Conservation (phyloP, 2,797 vertebrate genomes). For the Otolemur crassicaudatus region DNA sequence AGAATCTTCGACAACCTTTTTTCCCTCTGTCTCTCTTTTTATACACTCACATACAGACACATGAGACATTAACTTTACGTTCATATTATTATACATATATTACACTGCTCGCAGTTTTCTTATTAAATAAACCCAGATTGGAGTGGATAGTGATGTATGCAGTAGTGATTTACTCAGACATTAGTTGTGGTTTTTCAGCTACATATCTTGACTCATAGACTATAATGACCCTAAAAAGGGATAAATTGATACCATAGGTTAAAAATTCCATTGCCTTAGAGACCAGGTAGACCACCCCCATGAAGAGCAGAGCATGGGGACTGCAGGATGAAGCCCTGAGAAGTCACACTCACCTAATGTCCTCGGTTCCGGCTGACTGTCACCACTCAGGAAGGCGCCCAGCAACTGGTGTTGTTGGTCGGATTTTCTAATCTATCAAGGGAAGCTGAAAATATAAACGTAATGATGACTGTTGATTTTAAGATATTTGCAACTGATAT, state of each 20-base stretch:
- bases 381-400: background rate
- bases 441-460: background rate
- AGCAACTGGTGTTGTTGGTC: too few relatives aligned
- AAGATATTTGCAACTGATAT: background rate
- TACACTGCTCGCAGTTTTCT: constrained; percentile 12
- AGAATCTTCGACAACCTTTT: background rate
- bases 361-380: background rate
- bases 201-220: background rate
- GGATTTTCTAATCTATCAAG: background rate
- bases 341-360: accelerated
- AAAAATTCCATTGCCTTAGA: background rate
- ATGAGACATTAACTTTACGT: background rate
- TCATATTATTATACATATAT: background rate
- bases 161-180: background rate
- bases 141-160: background rate
- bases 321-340: background rate
- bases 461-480: background rate
- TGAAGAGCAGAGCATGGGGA: accelerated
- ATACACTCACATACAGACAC: background rate
- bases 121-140: background rate
- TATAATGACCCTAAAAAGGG: background rate
- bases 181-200: background rate
- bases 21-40: background rate
- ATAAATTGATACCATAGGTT: background rate
- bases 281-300: background rate